These are phyloP conservation scores for Typhlichthys subterraneus DNA, from an alignment of 2,797 vertebrate species.

Conservation along the genomic window DNA sequence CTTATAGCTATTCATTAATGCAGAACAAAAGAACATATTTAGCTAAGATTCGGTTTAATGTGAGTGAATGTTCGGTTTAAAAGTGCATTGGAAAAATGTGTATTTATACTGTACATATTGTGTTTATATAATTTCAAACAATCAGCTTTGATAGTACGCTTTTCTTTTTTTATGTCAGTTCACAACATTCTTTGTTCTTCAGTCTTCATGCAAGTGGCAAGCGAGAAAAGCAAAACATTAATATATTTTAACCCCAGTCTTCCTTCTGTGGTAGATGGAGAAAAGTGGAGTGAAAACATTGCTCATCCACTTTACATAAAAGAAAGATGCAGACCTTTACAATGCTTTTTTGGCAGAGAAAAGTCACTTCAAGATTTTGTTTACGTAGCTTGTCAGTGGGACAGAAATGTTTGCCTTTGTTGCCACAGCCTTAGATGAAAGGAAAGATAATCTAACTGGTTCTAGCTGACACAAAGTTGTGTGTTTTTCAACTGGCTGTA, in stretches of 20 bases:
- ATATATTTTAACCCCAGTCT: constrained; percentile 75
- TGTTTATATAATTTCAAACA: constrained; percentile 65
- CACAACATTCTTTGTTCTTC: constrained; percentile 63
- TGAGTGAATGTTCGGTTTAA: constrained; percentile 58
- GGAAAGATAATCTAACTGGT: constrained; percentile 67
- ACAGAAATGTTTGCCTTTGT: constrained; percentile 72
- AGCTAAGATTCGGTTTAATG: constrained; percentile 69
- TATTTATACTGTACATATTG: neutral
- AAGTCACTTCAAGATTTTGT: constrained; percentile 74
- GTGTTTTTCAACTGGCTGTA: constrained; percentile 69
- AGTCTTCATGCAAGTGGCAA: constrained; percentile 67
- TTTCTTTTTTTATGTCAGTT: constrained; percentile 62
- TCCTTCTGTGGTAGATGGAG: constrained; percentile 67
- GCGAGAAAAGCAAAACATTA: constrained; percentile 68
- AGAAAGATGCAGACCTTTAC: constrained; percentile 64
- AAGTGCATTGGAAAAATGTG: constrained; percentile 47
- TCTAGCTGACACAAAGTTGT: constrained; percentile 65
- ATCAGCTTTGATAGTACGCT: constrained; percentile 48
- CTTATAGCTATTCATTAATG: constrained; percentile 31
- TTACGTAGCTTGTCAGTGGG: constrained; percentile 73
- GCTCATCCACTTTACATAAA: constrained; percentile 68
- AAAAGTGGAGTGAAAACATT: constrained; percentile 64
- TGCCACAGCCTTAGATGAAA: constrained; percentile 65
- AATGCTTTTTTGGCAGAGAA: constrained; percentile 67
- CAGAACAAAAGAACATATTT: constrained; percentile 60